A percentile compares a stretch with the other conserved stretches of the same genome.
Conservation (phyloP, 2,888 invertebrate genomes). For the Xanthostigma xanthostigma region DNA sequence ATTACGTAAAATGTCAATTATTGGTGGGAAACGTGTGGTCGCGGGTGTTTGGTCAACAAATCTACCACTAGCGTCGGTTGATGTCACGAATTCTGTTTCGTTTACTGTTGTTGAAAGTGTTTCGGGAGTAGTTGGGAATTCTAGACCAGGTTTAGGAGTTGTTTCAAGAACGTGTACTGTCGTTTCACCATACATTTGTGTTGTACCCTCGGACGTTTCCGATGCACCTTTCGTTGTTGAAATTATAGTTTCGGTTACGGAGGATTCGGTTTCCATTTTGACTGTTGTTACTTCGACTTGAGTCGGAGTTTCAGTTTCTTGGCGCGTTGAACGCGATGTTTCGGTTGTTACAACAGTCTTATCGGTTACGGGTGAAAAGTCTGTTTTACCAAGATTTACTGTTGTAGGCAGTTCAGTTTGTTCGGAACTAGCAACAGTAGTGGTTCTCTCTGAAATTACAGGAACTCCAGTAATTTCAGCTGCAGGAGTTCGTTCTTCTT, state of each 20-base stretch:
- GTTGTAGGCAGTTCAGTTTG: background rate
- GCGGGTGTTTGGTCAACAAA: too few species aligned
- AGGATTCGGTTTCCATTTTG: too few species aligned
- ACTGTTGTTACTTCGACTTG: too few species aligned
- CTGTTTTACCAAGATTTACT: too few species aligned
- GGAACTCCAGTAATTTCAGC: background rate
- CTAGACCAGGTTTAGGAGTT: background rate
- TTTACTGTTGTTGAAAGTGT: background rate
- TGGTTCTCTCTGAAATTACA: background rate
- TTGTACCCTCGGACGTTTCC: background rate
- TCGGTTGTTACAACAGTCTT: background rate
- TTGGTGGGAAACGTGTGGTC: background rate
- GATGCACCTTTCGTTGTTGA: background rate
- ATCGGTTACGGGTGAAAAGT: background rate
- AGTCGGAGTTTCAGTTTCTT: too few species aligned
- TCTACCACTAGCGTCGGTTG: background rate
- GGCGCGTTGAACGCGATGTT: too few species aligned
- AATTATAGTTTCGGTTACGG: background rate
- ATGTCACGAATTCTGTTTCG: background rate
- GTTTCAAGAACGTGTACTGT: background rate
- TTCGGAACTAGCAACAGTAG: background rate
- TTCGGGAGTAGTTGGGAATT: background rate
- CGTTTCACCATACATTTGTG: background rate
- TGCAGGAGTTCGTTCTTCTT: slow-evolving; percentile 1
- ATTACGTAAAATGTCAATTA: slow-evolving; percentile 21